A percentile compares a stretch with the other conserved stretches of the same genome.
phyloP scores from a whole-genome alignment of 2,797 vertebrate genomes.

The Cryptoblepharus egeriae region DNA sequence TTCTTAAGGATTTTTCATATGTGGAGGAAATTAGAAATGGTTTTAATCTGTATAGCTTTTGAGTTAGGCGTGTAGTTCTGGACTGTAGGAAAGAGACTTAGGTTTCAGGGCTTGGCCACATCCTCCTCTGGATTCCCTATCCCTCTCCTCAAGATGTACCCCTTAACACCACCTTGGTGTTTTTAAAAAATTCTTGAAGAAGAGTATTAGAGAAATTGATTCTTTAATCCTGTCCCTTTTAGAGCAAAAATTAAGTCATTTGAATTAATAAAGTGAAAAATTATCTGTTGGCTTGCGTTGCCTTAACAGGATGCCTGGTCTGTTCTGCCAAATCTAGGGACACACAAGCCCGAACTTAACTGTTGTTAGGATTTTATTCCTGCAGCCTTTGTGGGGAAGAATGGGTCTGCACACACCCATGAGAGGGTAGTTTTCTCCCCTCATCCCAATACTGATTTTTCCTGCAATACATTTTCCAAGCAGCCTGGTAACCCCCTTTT shows the following conservation, averaged over 20 bases:
- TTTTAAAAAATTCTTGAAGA: conserved; percentile 86
- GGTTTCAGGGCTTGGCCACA: conserved; percentile 82
- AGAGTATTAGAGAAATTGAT: neutral
- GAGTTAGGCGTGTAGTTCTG: conserved; percentile 88
- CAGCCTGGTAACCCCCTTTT: neutral
- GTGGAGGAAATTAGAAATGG: conserved; percentile 80
- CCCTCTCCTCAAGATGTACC: conserved; percentile 50
- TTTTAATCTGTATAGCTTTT: conserved; percentile 80
- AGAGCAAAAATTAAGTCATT: conserved; percentile 75
- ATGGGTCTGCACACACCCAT: conserved; percentile 73
- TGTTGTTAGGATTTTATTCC: conserved; percentile 73
- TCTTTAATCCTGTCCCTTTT: conserved; percentile 76
- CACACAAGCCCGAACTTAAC: conserved; percentile 93
- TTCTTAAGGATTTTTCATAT: conserved; percentile 86
- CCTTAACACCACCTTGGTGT: conserved; percentile 75
- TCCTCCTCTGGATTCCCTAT: conserved; percentile 80
- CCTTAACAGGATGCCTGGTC: conserved; percentile 86
- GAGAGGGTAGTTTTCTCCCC: conserved; percentile 28
- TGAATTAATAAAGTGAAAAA: conserved; percentile 85
- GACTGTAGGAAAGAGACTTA: conserved; percentile 77
- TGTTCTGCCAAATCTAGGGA: conserved; percentile 84
- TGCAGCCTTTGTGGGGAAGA: conserved; percentile 70
- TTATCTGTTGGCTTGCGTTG: conserved; percentile 92
- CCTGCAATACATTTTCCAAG: too few relatives aligned
- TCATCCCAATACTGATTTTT: accelerated